Evolutionary conservation across 1,140 invertebrate genomes (phyloP), one percentile per base, ranked within the genome.

Genomic region (Phocides pigmalion): DNA sequence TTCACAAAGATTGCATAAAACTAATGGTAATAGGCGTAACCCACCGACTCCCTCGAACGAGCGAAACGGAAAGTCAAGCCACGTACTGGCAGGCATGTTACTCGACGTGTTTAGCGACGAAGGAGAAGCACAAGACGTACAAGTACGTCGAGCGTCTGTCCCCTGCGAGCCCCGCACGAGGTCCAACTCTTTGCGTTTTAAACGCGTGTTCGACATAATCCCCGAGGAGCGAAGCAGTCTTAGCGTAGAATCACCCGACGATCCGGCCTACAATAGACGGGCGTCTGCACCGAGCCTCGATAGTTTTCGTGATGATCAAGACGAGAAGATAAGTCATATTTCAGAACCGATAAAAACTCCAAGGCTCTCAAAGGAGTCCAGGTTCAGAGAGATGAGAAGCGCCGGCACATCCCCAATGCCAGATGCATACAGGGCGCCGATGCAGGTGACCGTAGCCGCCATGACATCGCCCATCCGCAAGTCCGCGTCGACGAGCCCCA

Each of bases 151-250:
- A 35, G 74, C 81, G 4, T 84, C 84, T 5, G 74, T 87, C 20
- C 84, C 87, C 28, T 77, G 67, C 41, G 79, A 81, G 19, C 54
- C 71, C 20, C 75, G 82, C 19, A 65, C 81, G 14, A 74, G 82
- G 14, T 85, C 88, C 2, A 84, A 87, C 58, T 90, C 83, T 12
- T 68, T 90, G 50, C 76, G 84, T 20, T 92, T 91, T 64, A 77
- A 76, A 44, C 84, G 84, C 22, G 80, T 86, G 14, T 93, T 93
- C 64, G 92, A 92, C 47, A 89, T 88, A 5, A 93, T 93, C 51
- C 92, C 92, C 0, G 92, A 93, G 74, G 92, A 93, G 65, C 84
- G 81, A 64, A 90, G 89, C 65, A 91, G 87, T 49, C 61, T 89
- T 25, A 92, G 90, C 37, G 50, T 92, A 4, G 91, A 92, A 41